Conservation (phyloP, 2,113 vertebrate species). For the Noctilio leporinus region DNA sequence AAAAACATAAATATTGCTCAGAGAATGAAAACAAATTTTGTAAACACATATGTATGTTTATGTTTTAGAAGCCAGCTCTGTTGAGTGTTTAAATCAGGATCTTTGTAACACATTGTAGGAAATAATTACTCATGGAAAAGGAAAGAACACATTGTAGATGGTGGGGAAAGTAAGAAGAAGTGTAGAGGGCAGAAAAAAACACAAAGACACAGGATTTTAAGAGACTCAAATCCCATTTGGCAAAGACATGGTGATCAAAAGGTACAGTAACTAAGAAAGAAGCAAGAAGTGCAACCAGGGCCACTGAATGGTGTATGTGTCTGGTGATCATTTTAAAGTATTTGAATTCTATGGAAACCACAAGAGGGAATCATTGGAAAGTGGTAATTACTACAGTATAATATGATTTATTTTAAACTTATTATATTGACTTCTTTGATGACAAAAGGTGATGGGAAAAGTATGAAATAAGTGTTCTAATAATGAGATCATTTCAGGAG, state of each 20-base stretch:
- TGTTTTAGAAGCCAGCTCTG: neutral
- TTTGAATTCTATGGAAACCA: neutral
- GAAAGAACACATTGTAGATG: neutral
- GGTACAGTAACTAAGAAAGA: neutral
- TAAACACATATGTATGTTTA: neutral
- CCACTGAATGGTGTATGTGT: neutral
- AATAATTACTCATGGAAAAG: neutral
- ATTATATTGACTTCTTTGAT: neutral
- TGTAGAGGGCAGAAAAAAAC: neutral
- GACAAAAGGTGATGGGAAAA: neutral
- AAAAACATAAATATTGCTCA: neutral
- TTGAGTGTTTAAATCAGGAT: neutral
- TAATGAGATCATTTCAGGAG: neutral
- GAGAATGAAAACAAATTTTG: neutral
- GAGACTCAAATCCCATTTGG: neutral
- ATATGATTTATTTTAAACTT: neutral
- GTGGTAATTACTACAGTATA: neutral
- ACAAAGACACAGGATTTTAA: neutral
- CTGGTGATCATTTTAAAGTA: neutral
- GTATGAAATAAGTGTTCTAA: neutral
- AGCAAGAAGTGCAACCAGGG: neutral
- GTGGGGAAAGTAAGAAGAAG: neutral
- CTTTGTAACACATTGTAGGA: neutral
- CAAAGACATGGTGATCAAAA: neutral
- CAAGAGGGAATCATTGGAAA: neutral